Conservation (phyloP, 2,888 invertebrate genomes). For the Caenorhabditis sp. region DNA sequence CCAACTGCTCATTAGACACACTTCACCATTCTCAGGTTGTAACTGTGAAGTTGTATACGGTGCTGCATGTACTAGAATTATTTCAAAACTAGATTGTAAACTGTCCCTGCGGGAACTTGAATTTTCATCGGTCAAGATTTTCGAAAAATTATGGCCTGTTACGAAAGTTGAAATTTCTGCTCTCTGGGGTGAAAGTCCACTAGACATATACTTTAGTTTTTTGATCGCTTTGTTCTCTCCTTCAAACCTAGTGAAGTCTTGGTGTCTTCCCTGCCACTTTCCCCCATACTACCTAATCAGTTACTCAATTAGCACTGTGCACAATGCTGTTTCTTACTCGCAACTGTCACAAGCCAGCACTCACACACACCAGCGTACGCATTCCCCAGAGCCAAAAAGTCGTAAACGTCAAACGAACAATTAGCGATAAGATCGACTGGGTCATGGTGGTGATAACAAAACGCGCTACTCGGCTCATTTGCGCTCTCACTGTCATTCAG, state of each 20-base stretch:
- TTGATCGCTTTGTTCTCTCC: background rate
- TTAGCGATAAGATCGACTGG: slow-evolving; percentile 16
- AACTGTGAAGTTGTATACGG: too few relatives aligned
- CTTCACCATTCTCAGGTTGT: too few relatives aligned
- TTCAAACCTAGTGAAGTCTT: background rate
- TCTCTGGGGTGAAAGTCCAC: too few relatives aligned
- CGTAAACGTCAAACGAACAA: slow-evolving; percentile 22
- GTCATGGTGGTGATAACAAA: slow-evolving; percentile 21
- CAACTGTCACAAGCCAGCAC: background rate
- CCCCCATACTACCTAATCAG: background rate
- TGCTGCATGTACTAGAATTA: too few relatives aligned
- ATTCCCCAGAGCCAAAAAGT: background rate
- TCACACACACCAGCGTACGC: background rate
- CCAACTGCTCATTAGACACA: too few relatives aligned
- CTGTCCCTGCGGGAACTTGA: too few relatives aligned
- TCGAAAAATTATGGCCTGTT: too few relatives aligned
- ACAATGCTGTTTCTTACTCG: too few relatives aligned
- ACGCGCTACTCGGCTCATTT: slow-evolving; percentile 16
- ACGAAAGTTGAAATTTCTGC: too few relatives aligned
- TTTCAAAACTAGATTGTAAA: too few relatives aligned
- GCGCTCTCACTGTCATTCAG: slow-evolving; percentile 8
- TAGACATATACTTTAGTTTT: background rate
- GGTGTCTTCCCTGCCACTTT: background rate
- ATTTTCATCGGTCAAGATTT: too few relatives aligned
- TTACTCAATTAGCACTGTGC: background rate